Base-by-base conservation (phyloP, 2,888 invertebrate genomes). In the Frankliniella intonsa region DNA sequence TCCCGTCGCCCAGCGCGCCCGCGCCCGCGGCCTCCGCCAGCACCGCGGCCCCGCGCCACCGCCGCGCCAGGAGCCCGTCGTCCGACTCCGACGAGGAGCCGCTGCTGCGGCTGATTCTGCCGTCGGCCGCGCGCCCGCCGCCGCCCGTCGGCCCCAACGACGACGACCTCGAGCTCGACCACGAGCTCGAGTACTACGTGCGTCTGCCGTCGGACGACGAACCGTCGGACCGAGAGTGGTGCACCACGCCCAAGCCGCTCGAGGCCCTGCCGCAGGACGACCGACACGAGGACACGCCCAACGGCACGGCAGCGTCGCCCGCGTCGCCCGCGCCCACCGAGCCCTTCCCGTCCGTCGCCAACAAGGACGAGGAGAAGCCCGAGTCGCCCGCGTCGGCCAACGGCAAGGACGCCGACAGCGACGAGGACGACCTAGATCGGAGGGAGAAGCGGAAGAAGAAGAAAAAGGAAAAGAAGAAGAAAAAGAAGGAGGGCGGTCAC, bases 101-200 rank as follows among this genome's bases (percentile, higher is more conserved):
- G 22, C 25, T 76, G 69, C 25, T 25, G 25, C 69, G 12, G 8
- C 25, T 76, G 22, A 25, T n/a, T 12, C 22, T 17, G 62, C 22
- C 25, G 69, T 12, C 11, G 25, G 22, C 55, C 55, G 17, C 55
- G 55, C 22, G 14, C 0, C 62, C 69, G 22, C 69, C 69, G 25
- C 69, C 2, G 69, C 25, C 69, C 55, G 55, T 17, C 55, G 69
- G 11, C 22, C 19, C 62, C 62, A 62, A 62, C 62, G 62, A 62
- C 62, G 62, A 62, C 19, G 69, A 76, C 69, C 12, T 25, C 25
- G 69, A 25, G 22, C 25, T 25, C 8, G 69, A 76, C 69, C 69
- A 76, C 69, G 69, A 76, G 22, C 25, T 76, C 22, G 69, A 76
- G 69, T 76, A 25, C 69, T 76, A n/a, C 69, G 69, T 76, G 25